These are phyloP conservation scores for Amphiura filiformis DNA, from an alignment of 35 echinoderm and acorn worm species.

Conservation along the genomic window DNA sequence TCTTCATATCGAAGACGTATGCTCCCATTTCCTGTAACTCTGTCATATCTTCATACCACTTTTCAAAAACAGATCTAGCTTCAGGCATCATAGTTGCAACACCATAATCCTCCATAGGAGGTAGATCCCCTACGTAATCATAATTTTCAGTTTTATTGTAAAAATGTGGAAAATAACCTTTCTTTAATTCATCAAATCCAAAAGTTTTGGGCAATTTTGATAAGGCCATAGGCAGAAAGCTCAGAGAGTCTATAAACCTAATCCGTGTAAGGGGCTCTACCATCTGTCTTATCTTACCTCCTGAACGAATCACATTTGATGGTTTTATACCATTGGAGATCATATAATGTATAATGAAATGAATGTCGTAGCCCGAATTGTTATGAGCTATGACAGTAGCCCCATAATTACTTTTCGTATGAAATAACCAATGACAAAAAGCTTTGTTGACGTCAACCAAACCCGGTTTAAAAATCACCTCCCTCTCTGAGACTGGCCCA, in stretches of 20 bases:
- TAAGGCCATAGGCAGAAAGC: slow-evolving; percentile 68
- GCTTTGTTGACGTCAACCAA: slow-evolving; percentile 31
- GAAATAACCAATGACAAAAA: slow-evolving; percentile 68
- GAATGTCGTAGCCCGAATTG: slow-evolving; percentile 51
- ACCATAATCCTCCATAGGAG: slow-evolving; percentile 2
- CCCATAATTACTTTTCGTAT: not conserved
- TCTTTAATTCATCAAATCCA: slow-evolving; percentile 50
- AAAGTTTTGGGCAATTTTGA: slow-evolving; percentile 59
- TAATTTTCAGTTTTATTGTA: slow-evolving; percentile 50
- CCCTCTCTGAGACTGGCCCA: not conserved
- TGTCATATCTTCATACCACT: slow-evolving; percentile 42
- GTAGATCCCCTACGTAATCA: slow-evolving; percentile 23
- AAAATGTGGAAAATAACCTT: slow-evolving; percentile 73
- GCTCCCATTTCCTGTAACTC: not conserved
- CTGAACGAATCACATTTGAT: not conserved
- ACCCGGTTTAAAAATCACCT: not conserved
- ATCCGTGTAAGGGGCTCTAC: not conserved
- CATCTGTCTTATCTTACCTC: slow-evolving; percentile 52
- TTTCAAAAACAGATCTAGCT: slow-evolving; percentile 1
- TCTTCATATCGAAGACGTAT: slow-evolving; percentile 42
- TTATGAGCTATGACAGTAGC: slow-evolving; percentile 76
- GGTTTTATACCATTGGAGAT: slow-evolving; percentile 23
- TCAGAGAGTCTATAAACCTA: slow-evolving; percentile 61
- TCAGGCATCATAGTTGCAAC: slow-evolving; percentile 40
- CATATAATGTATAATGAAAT: slow-evolving; percentile 68